Evolutionary conservation across 2,797 vertebrate genomes (phyloP).

Genomic region (Vultur gryphus): DNA sequence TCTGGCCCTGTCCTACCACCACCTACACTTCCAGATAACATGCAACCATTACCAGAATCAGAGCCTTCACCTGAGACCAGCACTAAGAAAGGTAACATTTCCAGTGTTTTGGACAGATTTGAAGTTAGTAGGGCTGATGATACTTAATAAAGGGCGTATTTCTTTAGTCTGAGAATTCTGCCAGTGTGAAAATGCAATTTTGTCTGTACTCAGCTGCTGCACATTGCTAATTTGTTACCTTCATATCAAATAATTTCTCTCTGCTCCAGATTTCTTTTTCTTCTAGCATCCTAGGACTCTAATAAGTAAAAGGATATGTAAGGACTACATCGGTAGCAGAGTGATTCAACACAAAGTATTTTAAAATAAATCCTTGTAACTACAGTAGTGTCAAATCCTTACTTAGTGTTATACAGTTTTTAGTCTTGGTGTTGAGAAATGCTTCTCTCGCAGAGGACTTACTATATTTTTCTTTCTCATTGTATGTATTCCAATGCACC

Average conservation of each 20-base stretch:
- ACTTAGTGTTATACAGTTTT: not conserved
- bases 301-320: not conserved
- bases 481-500: not conserved
- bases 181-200: not conserved
- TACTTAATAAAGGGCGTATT: not conserved
- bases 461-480: not conserved
- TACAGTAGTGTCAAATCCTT: not conserved
- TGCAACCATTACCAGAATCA: not conserved
- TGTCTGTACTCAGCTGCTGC: not conserved
- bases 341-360: not conserved
- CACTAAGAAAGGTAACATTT: conserved; percentile 61
- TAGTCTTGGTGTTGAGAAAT: not conserved
- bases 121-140: not conserved
- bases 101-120: not conserved
- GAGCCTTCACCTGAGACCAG: conserved; percentile 9
- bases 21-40: not conserved
- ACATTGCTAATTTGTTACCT: not conserved
- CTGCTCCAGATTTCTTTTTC: not conserved
- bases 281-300: not conserved
- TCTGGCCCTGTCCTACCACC: conserved; percentile 76
- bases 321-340: not conserved
- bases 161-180: not conserved
- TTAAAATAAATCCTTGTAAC: not conserved
- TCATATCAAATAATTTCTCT: not conserved
- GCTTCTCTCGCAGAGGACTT: not conserved